Conservation (phyloP, 2,888 invertebrate species). For the Candidula unifasciata region DNA sequence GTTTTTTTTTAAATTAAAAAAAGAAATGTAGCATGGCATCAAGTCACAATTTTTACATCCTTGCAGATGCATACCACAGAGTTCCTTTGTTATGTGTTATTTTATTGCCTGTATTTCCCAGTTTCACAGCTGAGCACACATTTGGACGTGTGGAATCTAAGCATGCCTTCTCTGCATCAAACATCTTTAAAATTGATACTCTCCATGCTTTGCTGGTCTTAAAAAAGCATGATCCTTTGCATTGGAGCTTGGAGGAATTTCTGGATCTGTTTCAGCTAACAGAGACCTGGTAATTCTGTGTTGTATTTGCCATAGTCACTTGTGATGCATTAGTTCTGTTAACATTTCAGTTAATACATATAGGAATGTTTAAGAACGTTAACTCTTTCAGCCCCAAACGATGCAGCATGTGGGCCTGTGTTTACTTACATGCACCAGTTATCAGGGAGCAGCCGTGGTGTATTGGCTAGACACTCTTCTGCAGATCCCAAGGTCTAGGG, state of each 20-base stretch:
- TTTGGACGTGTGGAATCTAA: constrained; percentile 77
- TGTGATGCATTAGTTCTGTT: neutral
- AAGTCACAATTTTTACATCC: neutral
- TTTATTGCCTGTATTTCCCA: constrained; percentile 48
- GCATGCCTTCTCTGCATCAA: constrained; percentile 76
- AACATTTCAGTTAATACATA: too few species aligned
- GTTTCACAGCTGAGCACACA: constrained; percentile 76
- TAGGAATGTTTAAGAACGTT: too few species aligned
- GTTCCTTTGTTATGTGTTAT: neutral
- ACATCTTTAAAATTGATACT: constrained; percentile 78
- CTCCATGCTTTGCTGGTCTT: constrained; percentile 78
- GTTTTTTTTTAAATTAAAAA: too few species aligned
- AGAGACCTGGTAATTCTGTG: constrained; percentile 71
- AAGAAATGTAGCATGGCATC: neutral
- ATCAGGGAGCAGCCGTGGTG: too few species aligned
- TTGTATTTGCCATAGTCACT: constrained; percentile 17
- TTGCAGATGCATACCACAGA: too few species aligned
- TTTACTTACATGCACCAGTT: too few species aligned
- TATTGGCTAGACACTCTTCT: too few species aligned
- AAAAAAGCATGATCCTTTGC: constrained; percentile 76
- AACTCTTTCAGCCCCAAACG: too few species aligned
- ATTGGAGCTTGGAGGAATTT: constrained; percentile 73
- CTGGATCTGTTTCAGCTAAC: constrained; percentile 75
- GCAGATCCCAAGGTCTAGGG: too few species aligned
- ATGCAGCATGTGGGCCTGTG: too few species aligned